phyloP scores from a whole-genome alignment of 2,113 vertebrate genomes.

The Cyanocitta stelleri region DNA sequence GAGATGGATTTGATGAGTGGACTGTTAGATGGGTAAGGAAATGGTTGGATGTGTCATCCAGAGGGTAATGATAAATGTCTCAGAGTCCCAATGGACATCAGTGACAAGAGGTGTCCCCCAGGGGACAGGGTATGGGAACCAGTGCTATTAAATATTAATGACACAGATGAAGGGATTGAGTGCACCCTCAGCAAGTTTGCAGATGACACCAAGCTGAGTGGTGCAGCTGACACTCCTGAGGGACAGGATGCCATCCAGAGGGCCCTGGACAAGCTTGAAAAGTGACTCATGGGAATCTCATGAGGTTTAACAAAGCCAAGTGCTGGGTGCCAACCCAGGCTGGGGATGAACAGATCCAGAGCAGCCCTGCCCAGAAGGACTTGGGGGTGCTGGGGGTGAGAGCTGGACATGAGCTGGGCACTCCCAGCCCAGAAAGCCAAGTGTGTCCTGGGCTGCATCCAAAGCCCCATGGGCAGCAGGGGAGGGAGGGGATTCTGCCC shows the following conservation, averaged over 20 bases:
- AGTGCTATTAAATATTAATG: background rate
- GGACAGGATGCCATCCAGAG: background rate
- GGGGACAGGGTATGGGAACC: fast-evolving
- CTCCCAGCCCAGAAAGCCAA: background rate
- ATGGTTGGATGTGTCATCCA: background rate
- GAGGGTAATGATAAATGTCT: background rate
- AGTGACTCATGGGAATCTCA: no score
- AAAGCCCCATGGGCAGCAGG: background rate
- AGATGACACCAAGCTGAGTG: background rate
- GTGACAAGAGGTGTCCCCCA: background rate
- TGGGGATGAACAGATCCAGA: background rate
- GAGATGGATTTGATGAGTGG: background rate
- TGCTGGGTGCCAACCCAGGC: background rate
- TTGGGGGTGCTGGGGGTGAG: background rate
- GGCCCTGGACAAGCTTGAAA: fast-evolving
- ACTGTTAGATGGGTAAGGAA: background rate
- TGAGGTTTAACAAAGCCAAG: background rate
- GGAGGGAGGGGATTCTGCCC: background rate
- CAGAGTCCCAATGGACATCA: background rate
- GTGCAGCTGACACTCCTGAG: background rate
- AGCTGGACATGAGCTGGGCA: background rate
- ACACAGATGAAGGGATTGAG: background rate
- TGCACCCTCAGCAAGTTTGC: fast-evolving
- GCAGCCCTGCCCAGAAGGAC: background rate
- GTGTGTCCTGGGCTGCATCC: background rate